These are phyloP conservation scores for Netelia melanura DNA, from an alignment of 2,888 invertebrate species.

Conservation along the genomic window DNA sequence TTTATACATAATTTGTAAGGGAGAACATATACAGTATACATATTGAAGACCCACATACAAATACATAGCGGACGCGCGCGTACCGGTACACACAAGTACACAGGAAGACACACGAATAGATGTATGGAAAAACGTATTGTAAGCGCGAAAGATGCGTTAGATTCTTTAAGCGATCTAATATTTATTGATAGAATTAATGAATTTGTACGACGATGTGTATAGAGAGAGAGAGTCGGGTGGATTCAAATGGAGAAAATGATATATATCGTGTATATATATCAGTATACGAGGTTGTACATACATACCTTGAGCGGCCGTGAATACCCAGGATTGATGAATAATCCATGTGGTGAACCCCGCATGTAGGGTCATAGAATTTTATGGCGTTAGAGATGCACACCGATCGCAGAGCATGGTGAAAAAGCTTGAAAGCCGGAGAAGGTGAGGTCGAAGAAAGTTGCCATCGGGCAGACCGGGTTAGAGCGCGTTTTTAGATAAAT, in stretches of 20 bases:
- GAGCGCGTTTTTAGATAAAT: constrained; percentile 71
- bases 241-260: constrained; percentile 17
- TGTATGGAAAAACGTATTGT: constrained; percentile 67
- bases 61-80: not conserved
- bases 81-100: constrained; percentile 34
- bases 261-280: constrained; percentile 50
- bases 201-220: constrained; percentile 81
- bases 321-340: constrained; percentile 31
- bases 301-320: constrained; percentile 62
- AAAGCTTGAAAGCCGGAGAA: constrained; percentile 12
- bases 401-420: constrained; percentile 42
- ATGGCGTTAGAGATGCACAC: constrained; percentile 48
- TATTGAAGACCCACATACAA: constrained; percentile 53
- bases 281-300: constrained; percentile 77
- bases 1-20: constrained; percentile 79
- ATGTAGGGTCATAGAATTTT: constrained; percentile 54
- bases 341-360: constrained; percentile 43
- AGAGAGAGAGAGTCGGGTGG: constrained; percentile 64
- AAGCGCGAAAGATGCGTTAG: constrained; percentile 70
- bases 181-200: constrained; percentile 83
- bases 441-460: constrained; percentile 6
- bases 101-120: constrained; percentile 42
- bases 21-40: constrained; percentile 73
- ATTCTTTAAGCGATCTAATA: constrained; percentile 79
- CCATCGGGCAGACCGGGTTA: constrained; percentile 33